Evolutionary conservation across 2,797 vertebrate genomes (phyloP), one percentile per base, ranked within the genome.

Genomic region (Macropodus opercularis): DNA sequence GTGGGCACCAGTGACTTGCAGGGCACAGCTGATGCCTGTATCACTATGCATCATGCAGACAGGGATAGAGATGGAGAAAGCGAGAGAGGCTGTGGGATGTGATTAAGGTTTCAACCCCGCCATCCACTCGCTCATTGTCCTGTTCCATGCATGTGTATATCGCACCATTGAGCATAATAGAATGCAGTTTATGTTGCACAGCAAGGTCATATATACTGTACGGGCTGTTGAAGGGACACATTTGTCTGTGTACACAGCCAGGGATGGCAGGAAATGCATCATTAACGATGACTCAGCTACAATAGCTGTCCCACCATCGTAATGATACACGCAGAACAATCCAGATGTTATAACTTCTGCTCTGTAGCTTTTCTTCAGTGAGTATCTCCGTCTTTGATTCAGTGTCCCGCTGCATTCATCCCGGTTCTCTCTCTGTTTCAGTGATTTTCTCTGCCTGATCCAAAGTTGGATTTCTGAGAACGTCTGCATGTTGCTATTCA

Each of bases 401-500:
- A 3, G 24, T 26, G 24, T 15, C 44, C 15, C 23, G 29, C n/a
- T 1, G 17, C 41, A 27, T 21, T 63, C 23, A 42, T 57, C 35
- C 59, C 42, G 21, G 78, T 31, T 51, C 31, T 51, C 15, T 38
- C 54, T 72, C 32, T 1, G 6, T 55, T 32, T 39, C 59, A 55
- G 10, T 69, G 53, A 63, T 77, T 79, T 70, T 65, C 62, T 17
- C 47, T 15, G 57, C 55, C 48, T 34, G n/a, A 34, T 66, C 54
- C n/a, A 12, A 69, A 54, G 41, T 54, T 22, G 22, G 69, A 63
- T 78, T 72, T 72, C 68, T 32, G 36, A 62, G 59, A 67, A 60
- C 56, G 77, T 80, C 26, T n/a, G 68, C 26, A 0, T 81, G 67
- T 85, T 86, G 81, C 88, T 87, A 87, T 90, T 86, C 84, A 84